These are phyloP conservation scores for Tapirus indicus DNA, from an alignment of 2,797 vertebrate genomes.

Conservation along the genomic window DNA sequence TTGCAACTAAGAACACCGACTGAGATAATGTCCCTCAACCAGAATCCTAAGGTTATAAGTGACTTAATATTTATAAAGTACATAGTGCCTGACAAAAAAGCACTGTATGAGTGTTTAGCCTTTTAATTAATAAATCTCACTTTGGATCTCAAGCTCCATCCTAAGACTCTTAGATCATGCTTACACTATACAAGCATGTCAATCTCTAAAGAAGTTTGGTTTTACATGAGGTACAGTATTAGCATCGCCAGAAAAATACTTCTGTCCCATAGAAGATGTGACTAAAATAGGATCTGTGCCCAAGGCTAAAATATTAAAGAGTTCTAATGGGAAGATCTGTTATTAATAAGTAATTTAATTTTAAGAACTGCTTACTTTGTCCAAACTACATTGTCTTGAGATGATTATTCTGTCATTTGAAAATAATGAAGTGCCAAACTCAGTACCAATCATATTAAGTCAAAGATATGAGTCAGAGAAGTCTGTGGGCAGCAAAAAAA, in stretches of 20 bases:
- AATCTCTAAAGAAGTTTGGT: constrained; percentile 26
- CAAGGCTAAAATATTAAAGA: constrained; percentile 26
- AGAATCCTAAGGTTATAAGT: not conserved
- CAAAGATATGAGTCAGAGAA: constrained; percentile 48
- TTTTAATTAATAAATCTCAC: constrained; percentile 7
- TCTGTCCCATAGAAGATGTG: not conserved
- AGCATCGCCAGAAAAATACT: constrained; percentile 27
- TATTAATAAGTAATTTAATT: constrained; percentile 68
- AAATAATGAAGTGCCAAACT: constrained; percentile 63
- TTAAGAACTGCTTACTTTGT: constrained; percentile 51
- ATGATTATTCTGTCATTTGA: constrained; percentile 44
- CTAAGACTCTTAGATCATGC: not conserved
- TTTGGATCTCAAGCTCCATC: not conserved
- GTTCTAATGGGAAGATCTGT: constrained; percentile 39
- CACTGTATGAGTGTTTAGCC: not conserved
- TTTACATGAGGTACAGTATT: not conserved
- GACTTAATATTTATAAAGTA: constrained; percentile 29
- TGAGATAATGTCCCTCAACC: not conserved
- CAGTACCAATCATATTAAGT: not conserved
- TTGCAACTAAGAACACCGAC: not conserved
- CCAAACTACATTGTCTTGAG: constrained; percentile 33
- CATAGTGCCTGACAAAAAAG: not conserved
- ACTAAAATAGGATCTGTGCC: constrained; percentile 49
- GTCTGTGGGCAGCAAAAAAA: constrained; percentile 27
- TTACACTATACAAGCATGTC: not conserved